These are phyloP conservation scores for Pseudocheirus occidentalis DNA, from an alignment of 2,797 vertebrate genomes.

Conservation along the genomic window DNA sequence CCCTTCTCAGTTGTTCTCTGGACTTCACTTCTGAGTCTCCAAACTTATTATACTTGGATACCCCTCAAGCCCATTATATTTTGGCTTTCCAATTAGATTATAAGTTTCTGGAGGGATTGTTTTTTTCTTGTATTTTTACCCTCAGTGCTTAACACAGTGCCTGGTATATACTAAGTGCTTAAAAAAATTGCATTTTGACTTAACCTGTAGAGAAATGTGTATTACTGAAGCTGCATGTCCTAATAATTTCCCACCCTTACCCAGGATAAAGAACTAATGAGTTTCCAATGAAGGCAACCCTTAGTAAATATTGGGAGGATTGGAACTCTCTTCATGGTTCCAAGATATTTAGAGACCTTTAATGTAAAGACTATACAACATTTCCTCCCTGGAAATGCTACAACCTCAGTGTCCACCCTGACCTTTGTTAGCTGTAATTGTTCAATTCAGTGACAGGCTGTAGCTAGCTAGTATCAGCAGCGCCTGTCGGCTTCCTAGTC, in stretches of 20 bases:
- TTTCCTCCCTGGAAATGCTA: background rate
- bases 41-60: background rate
- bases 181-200: background rate
- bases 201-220: conserved; percentile 3
- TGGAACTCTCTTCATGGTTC: background rate
- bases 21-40: background rate
- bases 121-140: background rate
- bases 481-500: background rate
- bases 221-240: background rate
- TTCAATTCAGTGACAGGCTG: background rate
- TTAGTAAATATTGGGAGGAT: conserved; percentile 1
- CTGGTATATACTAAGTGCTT: background rate
- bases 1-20: background rate
- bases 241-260: conserved; percentile 25
- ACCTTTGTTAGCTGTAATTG: background rate
- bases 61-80: background rate
- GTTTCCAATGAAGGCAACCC: background rate
- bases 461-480: background rate
- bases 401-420: background rate
- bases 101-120: background rate
- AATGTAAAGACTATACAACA: background rate
- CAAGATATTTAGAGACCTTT: background rate
- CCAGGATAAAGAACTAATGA: background rate
- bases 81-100: background rate
- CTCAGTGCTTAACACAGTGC: background rate